Evolutionary conservation across 2,113 vertebrate species (phyloP), one percentile per base, ranked within the genome.

Genomic region (Hucho hucho): DNA sequence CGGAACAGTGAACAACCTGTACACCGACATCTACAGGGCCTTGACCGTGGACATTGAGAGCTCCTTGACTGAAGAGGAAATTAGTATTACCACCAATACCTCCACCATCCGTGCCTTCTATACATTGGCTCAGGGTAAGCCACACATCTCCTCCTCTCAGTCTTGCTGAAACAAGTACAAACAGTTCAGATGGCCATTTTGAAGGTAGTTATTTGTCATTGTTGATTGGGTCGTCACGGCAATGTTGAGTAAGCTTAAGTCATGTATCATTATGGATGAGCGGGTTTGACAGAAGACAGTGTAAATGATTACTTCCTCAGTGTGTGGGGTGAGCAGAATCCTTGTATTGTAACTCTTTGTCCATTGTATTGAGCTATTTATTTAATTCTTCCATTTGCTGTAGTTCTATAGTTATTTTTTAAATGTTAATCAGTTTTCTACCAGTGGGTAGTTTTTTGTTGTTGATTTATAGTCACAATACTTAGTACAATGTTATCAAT

Each of bases 31-130:
- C 89, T 94, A 96, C 86, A 94, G 89, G 79, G 94, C 96, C 4
- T 90, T 98, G 85, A 96, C 95, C 0, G 97, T 99, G 89, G 96
- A 97, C 87, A 92, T 97, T 1, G 94, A 97, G 74, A 97, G 95
- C 69, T 98, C 96, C 73, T 93, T 95, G 89, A 91, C 94, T 49
- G 98, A 99, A 13, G 97, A 99, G 75, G 97, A 97, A 26, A 94
- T 97, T 87, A 97, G 95, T 91, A 97, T 99, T 89, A 96, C 93
- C 81, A 96, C 95, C 2, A 99, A 99, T 59, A 87, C 96, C 83
- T 98, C 97, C 4, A 96, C 95, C 4, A 93, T 96, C 0, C 96
- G 96, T 82, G 95, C 96, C 20, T 96, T 98, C 91, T 97, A 98
- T 86, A 98, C 95, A 37, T 93, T 98, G 93, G 94, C 96, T 83